Percentiles rank a stretch among this genome's conserved stretches.
Conservation (phyloP, 2,888 invertebrate genomes). For the Tetranychus truncatus region DNA sequence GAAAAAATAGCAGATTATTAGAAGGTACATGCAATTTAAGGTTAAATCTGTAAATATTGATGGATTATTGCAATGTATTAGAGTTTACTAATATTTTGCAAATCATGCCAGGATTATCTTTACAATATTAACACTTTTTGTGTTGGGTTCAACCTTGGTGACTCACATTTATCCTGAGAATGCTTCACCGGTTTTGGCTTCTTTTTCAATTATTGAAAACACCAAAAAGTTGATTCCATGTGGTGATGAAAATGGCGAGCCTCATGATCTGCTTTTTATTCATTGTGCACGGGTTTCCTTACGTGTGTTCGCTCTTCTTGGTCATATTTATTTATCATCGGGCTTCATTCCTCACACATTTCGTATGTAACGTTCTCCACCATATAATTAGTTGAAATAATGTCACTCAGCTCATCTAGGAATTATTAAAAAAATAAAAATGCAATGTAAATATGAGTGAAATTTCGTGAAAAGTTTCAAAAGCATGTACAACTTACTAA, state of each 20-base stretch:
- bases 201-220: neutral
- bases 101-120: neutral
- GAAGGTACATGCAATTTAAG: no score
- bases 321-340: neutral
- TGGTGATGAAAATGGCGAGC: neutral
- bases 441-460: no score
- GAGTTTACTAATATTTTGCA: no score
- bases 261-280: neutral
- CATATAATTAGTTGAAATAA: no score
- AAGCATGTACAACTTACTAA: no score
- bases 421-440: neutral
- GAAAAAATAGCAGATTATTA: no score
- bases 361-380: neutral
- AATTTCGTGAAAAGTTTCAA: no score
- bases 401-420: no score
- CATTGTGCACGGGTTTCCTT: neutral
- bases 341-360: neutral
- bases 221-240: neutral
- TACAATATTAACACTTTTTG: neutral
- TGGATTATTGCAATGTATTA: no score
- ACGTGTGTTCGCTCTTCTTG: neutral
- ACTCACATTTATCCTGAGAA: neutral
- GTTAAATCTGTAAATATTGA: no score
- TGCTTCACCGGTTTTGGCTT: neutral
- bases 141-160: neutral